phyloP scores from a whole-genome alignment of 2,888 invertebrate genomes.

The Coecobrya sp. region DNA sequence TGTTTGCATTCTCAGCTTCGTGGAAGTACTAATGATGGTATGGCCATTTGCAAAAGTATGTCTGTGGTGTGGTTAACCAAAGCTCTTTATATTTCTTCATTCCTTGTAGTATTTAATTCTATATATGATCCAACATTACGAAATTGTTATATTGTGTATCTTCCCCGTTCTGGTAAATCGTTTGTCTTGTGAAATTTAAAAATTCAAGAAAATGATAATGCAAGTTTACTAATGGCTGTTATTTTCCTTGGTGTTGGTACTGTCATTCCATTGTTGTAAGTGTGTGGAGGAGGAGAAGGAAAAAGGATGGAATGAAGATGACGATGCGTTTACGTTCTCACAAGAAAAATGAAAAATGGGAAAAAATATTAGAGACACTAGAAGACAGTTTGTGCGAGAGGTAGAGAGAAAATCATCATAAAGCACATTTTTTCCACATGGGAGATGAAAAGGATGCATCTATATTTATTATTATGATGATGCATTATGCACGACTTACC shows the following conservation, averaged over 20 bases:
- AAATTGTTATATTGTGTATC: slow-evolving; percentile 25
- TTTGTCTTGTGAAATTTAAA: slow-evolving; percentile 37
- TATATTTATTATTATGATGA: slow-evolving; percentile 53
- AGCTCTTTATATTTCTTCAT: too few relatives aligned
- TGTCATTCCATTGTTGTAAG: slow-evolving; percentile 4
- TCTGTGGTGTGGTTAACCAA: slow-evolving; percentile 56
- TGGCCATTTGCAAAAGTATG: too few relatives aligned
- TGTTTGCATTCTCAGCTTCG: too few relatives aligned
- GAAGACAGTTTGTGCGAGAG: slow-evolving; percentile 18
- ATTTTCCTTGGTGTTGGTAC: slow-evolving; percentile 2
- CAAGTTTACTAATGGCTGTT: slow-evolving; percentile 6
- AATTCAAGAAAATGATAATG: slow-evolving; percentile 43
- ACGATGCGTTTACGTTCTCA: slow-evolving; percentile 51
- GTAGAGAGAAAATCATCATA: slow-evolving; percentile 69
- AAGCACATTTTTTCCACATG: slow-evolving; percentile 76
- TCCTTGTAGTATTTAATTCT: too few relatives aligned
- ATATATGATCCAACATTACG: too few relatives aligned
- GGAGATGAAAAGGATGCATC: slow-evolving; percentile 77
- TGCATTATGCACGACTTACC: slow-evolving; percentile 77
- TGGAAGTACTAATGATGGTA: too few relatives aligned
- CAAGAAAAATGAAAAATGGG: slow-evolving; percentile 74
- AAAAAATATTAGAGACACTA: slow-evolving; percentile 49
- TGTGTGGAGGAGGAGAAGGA: not conserved
- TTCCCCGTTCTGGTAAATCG: slow-evolving; percentile 8
- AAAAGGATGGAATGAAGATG: slow-evolving; percentile 55